Percentiles rank a stretch among this genome's conserved stretches.
Evolutionary conservation across 2,888 invertebrate genomes (phyloP).

Genomic region (Leucoptera coffeella): DNA sequence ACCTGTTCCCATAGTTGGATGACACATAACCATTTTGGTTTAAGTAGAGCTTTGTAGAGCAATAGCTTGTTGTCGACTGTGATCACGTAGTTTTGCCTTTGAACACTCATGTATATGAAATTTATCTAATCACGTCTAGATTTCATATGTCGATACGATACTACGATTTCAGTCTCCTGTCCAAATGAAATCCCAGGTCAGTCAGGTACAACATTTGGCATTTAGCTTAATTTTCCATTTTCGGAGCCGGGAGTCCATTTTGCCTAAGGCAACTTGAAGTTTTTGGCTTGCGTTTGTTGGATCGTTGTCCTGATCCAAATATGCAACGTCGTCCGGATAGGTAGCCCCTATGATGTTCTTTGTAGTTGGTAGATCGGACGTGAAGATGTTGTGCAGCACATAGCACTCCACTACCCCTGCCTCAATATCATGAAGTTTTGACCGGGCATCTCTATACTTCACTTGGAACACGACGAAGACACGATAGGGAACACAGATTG

Average conservation of each 20-base stretch:
- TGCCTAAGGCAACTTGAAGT: slow-evolving; percentile 1
- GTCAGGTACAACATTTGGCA: slow-evolving; percentile 8
- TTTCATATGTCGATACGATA: slow-evolving; percentile 9
- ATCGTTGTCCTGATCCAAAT: background rate
- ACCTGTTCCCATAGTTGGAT: slow-evolving; percentile 2
- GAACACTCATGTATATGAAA: slow-evolving; percentile 3
- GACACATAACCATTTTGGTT: slow-evolving; percentile 1
- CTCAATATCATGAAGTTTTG: background rate
- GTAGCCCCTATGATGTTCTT: background rate
- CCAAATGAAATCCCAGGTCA: slow-evolving; percentile 8
- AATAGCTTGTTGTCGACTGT: background rate
- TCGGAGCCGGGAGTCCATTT: slow-evolving; percentile 3
- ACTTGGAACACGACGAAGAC: slow-evolving; percentile 2
- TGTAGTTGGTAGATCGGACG: background rate
- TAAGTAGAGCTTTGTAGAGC: slow-evolving; percentile 1
- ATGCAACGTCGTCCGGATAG: background rate
- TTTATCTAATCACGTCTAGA: slow-evolving; percentile 6
- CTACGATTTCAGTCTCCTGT: slow-evolving; percentile 6
- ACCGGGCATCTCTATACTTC: slow-evolving; percentile 1
- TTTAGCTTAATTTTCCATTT: slow-evolving; percentile 3
- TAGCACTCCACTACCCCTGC: slow-evolving; percentile 1
- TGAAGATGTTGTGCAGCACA: background rate
- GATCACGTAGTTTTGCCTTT: background rate
- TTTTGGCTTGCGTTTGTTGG: background rate
- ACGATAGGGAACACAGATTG: background rate